Conservation (phyloP, 1,140 invertebrate genomes). For the Scaptomyza montana region DNA sequence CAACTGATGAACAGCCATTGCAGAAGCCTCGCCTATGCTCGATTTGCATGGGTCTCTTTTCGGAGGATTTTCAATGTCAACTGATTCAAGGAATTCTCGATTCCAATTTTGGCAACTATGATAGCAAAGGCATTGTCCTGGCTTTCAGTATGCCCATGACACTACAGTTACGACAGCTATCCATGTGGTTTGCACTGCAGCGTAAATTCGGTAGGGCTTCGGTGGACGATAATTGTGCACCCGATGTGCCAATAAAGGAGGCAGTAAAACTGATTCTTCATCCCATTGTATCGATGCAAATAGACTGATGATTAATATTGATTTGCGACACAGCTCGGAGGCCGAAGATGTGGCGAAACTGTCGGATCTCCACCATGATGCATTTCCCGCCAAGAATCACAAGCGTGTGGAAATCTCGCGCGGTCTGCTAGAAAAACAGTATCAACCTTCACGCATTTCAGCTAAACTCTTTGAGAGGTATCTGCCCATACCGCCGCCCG, state of each 20-base stretch:
- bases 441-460: slow-evolving; percentile 80
- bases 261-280: slow-evolving; percentile 74
- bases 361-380: slow-evolving; percentile 45
- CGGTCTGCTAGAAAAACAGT: slow-evolving; percentile 85
- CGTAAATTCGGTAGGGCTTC: slow-evolving; percentile 70
- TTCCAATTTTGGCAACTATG: slow-evolving; percentile 81
- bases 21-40: slow-evolving; percentile 85
- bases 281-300: slow-evolving; percentile 71
- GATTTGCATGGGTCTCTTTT: slow-evolving; percentile 87
- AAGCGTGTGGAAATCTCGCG: slow-evolving; percentile 84
- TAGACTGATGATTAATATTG: slow-evolving; percentile 75
- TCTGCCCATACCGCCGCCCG: slow-evolving; percentile 84
- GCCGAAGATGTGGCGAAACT: slow-evolving; percentile 58
- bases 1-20: slow-evolving; percentile 20
- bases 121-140: slow-evolving; percentile 81
- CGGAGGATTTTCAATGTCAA: slow-evolving; percentile 84
- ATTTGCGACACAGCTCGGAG: slow-evolving; percentile 64
- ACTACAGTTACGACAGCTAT: slow-evolving; percentile 83
- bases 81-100: slow-evolving; percentile 84
- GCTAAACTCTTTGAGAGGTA: slow-evolving; percentile 84
- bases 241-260: slow-evolving; percentile 78
- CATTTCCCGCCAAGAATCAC: slow-evolving; percentile 59
- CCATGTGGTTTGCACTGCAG: slow-evolving; percentile 83
- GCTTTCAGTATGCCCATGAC: slow-evolving; percentile 83
- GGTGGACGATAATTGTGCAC: slow-evolving; percentile 52